These are phyloP conservation scores for Otus sunia DNA, from an alignment of 2,113 vertebrate genomes.

Conservation along the genomic window DNA sequence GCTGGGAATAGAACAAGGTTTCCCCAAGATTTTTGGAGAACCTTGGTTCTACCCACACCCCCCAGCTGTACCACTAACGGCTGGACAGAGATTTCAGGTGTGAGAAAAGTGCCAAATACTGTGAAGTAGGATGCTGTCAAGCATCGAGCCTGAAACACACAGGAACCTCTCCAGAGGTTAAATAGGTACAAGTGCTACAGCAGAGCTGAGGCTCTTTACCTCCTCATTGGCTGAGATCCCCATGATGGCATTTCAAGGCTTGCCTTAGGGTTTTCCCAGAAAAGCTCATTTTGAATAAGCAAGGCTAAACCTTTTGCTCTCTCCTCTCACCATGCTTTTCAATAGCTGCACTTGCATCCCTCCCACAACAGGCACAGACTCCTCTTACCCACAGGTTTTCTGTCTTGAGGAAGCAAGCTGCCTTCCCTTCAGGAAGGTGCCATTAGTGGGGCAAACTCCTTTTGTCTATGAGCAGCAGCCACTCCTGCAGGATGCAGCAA, in stretches of 20 bases:
- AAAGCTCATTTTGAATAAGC: background rate
- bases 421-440: no score
- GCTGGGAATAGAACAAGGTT: background rate
- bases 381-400: background rate
- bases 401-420: rapidly evolving
- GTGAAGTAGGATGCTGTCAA: rapidly evolving
- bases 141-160: background rate
- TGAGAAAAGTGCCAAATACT: background rate
- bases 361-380: rapidly evolving
- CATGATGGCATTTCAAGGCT: rapidly evolving
- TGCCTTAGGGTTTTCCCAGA: background rate
- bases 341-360: rapidly evolving
- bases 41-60: no score
- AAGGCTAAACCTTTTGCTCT: background rate
- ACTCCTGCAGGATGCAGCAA: background rate
- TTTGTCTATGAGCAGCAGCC: rapidly evolving
- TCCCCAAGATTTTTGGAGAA: background rate
- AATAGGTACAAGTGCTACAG: rapidly evolving
- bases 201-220: background rate
- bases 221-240: no score
- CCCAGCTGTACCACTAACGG: background rate
- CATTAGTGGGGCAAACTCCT: rapidly evolving
- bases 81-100: background rate
- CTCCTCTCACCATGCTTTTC: rapidly evolving
- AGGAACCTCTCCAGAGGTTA: background rate